A percentile compares a stretch with the other conserved stretches of the same genome.
Evolutionary conservation across 2,113 vertebrate species (phyloP).

Genomic region (Oreochromis tanganicae): DNA sequence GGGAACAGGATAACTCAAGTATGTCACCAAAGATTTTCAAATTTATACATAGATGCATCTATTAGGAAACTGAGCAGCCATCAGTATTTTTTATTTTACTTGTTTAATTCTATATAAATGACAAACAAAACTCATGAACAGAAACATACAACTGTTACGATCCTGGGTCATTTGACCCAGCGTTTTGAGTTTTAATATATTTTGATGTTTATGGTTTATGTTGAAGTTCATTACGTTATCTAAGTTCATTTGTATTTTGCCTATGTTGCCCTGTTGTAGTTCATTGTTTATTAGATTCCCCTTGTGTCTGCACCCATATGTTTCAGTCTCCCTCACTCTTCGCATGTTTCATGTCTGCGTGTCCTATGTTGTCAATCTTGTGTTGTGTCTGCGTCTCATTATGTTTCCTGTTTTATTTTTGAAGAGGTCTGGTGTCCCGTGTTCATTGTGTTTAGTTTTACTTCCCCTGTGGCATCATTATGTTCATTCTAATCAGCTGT

Average conservation of each 20-base stretch:
- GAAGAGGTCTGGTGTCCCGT: not conserved
- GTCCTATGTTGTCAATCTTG: not conserved
- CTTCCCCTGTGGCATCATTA: rapidly evolving
- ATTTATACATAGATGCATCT: not conserved
- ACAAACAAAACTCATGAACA: not conserved
- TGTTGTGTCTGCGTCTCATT: not conserved
- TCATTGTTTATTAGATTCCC: not conserved
- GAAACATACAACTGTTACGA: not conserved
- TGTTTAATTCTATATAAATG: not conserved
- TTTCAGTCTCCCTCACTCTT: not conserved
- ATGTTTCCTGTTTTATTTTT: not conserved
- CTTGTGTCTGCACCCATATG: not conserved
- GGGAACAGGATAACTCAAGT: not conserved
- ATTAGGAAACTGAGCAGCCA: not conserved
- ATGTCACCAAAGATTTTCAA: not conserved
- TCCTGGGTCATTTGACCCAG: not conserved
- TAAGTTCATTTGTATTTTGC: not conserved
- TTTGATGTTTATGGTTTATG: not conserved
- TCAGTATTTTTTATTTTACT: not conserved
- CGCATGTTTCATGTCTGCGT: not conserved
- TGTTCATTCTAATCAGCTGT: not conserved
- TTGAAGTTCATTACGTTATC: not conserved
- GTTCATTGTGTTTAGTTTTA: not conserved
- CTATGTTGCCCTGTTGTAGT: not conserved
- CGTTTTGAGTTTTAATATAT: not conserved